Percentiles rank a stretch among this genome's conserved stretches.
Conservation (phyloP, 2,113 vertebrate species). For the Pionites leucogaster region DNA sequence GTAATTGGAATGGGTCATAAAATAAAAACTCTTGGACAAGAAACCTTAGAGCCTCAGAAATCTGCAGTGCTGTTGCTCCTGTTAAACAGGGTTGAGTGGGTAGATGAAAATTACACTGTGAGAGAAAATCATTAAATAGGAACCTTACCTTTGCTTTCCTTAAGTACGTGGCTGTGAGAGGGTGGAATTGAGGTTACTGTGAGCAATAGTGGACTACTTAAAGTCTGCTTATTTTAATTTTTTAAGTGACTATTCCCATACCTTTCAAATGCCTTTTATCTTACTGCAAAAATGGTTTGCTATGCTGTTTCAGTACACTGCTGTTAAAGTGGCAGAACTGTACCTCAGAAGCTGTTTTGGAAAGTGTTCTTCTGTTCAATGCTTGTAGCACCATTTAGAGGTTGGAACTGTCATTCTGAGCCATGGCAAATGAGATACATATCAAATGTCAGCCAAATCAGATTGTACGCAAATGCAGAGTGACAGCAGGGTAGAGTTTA, state of each 20-base stretch:
- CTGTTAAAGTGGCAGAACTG: not conserved
- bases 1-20: not conserved
- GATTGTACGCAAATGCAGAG: not conserved
- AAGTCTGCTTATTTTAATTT: not conserved
- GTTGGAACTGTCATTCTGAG: not conserved
- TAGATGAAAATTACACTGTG: not conserved
- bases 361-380: not conserved
- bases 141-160: not conserved
- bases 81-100: not conserved
- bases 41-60: not conserved
- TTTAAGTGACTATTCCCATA: not conserved
- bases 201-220: not conserved
- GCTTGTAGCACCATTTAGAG: not conserved
- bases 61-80: not conserved
- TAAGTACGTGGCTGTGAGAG: fast-evolving
- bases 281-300: not conserved
- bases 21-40: not conserved
- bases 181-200: not conserved
- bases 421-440: not conserved
- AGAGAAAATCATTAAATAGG: not conserved
- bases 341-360: not conserved
- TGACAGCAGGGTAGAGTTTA: not conserved
- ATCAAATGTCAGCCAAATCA: not conserved
- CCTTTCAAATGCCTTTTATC: not conserved
- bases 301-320: not conserved